These are phyloP conservation scores for Tachina lurida DNA, from an alignment of 2,888 invertebrate genomes.

Conservation along the genomic window DNA sequence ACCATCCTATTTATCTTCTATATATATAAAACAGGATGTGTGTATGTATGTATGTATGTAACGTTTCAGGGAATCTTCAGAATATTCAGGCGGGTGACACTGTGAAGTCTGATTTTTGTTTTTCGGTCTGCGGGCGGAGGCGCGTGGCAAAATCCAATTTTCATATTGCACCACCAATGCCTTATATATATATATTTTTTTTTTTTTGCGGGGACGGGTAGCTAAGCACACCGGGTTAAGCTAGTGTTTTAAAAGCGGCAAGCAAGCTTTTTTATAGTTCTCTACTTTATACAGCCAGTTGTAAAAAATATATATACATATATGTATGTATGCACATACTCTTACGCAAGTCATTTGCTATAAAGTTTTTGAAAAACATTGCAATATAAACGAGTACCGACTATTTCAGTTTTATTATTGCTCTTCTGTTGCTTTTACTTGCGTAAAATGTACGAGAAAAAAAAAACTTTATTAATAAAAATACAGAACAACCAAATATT, in stretches of 20 bases:
- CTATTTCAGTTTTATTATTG: constrained; percentile 52
- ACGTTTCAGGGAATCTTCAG: too few species aligned
- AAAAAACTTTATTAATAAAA: constrained; percentile 63
- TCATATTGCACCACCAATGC: too few species aligned
- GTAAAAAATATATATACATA: background rate
- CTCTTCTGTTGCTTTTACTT: constrained; percentile 21
- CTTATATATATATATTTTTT: too few species aligned
- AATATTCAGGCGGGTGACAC: too few species aligned
- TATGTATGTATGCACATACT: background rate
- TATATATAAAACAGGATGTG: too few species aligned
- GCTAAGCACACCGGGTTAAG: too few species aligned
- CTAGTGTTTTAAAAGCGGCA: background rate
- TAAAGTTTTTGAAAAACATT: constrained; percentile 60
- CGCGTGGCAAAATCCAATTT: too few species aligned
- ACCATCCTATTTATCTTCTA: constrained; percentile 9
- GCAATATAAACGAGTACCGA: constrained; percentile 54
- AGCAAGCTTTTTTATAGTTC: background rate
- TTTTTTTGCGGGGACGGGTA: too few species aligned
- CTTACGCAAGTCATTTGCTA: constrained; percentile 57
- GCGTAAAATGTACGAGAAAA: background rate
- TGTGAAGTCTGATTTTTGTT: too few species aligned
- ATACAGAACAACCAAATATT: constrained; percentile 55
- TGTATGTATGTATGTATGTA: too few species aligned
- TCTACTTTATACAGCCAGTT: background rate
- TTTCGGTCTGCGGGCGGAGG: too few species aligned